Conservation (phyloP, 2,797 vertebrate genomes). For the Chaunax sp. region DNA sequence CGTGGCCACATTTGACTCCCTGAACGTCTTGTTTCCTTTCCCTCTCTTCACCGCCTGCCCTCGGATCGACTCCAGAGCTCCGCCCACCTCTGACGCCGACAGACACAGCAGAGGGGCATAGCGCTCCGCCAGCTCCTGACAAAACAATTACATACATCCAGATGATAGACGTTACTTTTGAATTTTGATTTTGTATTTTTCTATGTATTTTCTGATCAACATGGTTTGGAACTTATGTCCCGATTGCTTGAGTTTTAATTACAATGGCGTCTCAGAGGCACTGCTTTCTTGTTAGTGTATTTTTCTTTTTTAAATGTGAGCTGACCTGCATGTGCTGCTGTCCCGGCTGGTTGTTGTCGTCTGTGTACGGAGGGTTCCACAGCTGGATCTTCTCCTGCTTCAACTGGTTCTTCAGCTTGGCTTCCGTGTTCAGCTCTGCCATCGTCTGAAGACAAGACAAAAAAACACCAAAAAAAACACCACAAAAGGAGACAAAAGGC, state of each 20-base stretch:
- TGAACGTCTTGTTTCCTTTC: conserved; percentile 88
- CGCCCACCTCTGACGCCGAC: conserved; percentile 76
- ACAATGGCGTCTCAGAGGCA: too few relatives aligned
- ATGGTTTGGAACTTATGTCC: too few relatives aligned
- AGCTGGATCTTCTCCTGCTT: conserved; percentile 91
- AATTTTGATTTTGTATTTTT: too few relatives aligned
- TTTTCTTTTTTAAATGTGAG: too few relatives aligned
- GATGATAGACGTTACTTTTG: too few relatives aligned
- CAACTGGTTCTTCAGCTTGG: conserved; percentile 88
- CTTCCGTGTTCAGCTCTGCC: conserved; percentile 88
- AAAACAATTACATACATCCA: background rate
- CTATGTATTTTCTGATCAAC: too few relatives aligned
- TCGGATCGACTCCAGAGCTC: conserved; percentile 88
- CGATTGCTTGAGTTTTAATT: too few relatives aligned
- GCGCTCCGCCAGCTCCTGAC: conserved; percentile 87
- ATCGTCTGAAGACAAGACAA: conserved; percentile 77
- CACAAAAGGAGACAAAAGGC: background rate
- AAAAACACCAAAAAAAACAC: too few relatives aligned
- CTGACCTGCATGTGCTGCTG: conserved; percentile 84
- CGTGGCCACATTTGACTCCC: conserved; percentile 87
- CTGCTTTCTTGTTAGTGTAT: too few relatives aligned
- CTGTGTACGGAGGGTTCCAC: conserved; percentile 91
- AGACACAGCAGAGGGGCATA: conserved; percentile 85
- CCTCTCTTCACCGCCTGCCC: conserved; percentile 87
- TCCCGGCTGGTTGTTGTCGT: conserved; percentile 80